Evolutionary conservation across 1,140 invertebrate species (phyloP).

Genomic region (Leptinotarsa texana): DNA sequence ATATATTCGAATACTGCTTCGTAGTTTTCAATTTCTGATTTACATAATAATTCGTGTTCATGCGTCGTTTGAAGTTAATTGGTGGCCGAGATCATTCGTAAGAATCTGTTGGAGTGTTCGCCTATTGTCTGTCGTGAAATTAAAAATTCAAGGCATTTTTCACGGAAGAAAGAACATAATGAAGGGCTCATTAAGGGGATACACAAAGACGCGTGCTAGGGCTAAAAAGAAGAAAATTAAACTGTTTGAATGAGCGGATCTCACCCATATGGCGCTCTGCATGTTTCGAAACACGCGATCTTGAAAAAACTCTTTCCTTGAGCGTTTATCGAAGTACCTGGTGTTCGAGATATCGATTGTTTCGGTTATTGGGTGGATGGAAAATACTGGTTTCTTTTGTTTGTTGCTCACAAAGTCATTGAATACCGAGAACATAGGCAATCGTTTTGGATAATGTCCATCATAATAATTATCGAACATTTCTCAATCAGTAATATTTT

Average conservation of each 20-base stretch:
- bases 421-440: too few species aligned
- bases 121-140: not conserved
- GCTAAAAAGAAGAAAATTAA: constrained; percentile 13
- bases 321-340: not conserved
- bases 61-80: too few species aligned
- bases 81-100: too few species aligned
- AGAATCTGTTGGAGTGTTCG: not conserved
- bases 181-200: constrained; percentile 12
- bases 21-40: too few species aligned
- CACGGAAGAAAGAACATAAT: constrained; percentile 9
- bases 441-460: too few species aligned
- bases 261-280: constrained; percentile 10
- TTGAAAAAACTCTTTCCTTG: not conserved
- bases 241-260: constrained; percentile 12
- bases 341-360: not conserved
- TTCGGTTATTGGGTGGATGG: not conserved
- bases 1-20: too few species aligned
- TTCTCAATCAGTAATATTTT: too few species aligned
- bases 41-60: too few species aligned
- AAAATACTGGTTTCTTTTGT: too few species aligned
- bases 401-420: too few species aligned
- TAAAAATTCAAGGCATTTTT: not conserved
- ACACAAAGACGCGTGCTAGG: constrained; percentile 5
- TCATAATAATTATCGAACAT: too few species aligned
- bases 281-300: not conserved